phyloP scores from a whole-genome alignment of 2,797 vertebrate genomes.

The Lutjanus campechanus region DNA sequence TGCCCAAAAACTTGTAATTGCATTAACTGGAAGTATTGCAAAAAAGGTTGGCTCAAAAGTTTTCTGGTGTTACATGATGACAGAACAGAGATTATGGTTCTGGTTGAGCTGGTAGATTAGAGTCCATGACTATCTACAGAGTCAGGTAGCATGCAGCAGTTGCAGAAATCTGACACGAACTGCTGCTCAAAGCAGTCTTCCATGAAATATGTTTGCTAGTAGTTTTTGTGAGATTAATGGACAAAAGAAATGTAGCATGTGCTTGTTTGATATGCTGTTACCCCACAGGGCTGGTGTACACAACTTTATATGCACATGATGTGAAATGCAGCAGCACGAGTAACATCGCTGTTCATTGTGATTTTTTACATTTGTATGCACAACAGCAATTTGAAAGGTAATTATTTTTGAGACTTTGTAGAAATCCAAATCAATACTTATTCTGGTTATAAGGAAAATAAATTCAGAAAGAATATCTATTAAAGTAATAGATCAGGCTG shows the following conservation, averaged over 20 bases:
- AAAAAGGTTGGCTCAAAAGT: background rate
- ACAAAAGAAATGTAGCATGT: conserved; percentile 4
- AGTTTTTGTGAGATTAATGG: conserved; percentile 37
- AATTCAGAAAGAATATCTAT: background rate
- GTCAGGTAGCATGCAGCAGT: conserved; percentile 13
- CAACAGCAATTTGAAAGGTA: background rate
- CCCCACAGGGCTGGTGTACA: background rate
- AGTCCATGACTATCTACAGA: conserved; percentile 34
- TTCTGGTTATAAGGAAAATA: background rate
- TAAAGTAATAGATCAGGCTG: background rate
- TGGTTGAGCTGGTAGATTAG: conserved; percentile 30
- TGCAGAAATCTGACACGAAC: conserved; percentile 27
- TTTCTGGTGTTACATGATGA: background rate
- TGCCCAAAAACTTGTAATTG: background rate
- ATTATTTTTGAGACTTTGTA: background rate
- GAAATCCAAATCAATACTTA: background rate
- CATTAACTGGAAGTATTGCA: background rate
- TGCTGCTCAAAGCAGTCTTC: conserved; percentile 35
- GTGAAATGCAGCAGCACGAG: background rate
- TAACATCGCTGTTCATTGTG: background rate
- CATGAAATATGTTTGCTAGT: conserved; percentile 53
- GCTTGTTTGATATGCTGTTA: conserved; percentile 6
- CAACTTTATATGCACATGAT: conserved; percentile 1
- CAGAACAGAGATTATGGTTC: conserved; percentile 36
- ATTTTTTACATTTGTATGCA: background rate